Percentiles rank a stretch among this genome's conserved stretches.
These are phyloP conservation scores for Cecropterus lyciades DNA, from an alignment of 1,140 invertebrate genomes.

Conservation along the genomic window DNA sequence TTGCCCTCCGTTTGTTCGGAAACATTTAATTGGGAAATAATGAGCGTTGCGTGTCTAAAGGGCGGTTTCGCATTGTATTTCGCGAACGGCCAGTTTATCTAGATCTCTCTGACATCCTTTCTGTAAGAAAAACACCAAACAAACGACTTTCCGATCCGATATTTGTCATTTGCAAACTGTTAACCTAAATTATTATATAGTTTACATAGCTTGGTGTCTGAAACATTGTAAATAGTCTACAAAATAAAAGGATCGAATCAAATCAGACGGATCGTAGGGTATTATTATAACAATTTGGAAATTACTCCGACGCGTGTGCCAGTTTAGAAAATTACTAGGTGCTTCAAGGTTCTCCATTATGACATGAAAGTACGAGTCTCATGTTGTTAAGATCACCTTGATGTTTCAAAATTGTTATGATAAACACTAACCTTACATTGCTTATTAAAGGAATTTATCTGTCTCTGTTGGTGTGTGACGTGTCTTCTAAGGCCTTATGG, in stretches of 20 bases:
- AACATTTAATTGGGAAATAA: constrained; percentile 50
- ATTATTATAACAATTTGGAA: constrained; percentile 39
- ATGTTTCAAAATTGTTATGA: constrained; percentile 5
- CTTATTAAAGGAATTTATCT: too few species aligned
- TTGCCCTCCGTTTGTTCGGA: constrained; percentile 34
- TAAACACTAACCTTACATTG: too few species aligned
- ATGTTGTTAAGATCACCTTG: constrained; percentile 14
- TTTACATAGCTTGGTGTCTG: too few species aligned
- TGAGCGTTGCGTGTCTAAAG: constrained; percentile 51
- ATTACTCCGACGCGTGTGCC: constrained; percentile 14
- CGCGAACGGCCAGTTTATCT: constrained; percentile 14
- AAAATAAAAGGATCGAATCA: constrained; percentile 3
- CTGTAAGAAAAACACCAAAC: constrained; percentile 4
- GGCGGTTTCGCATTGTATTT: constrained; percentile 49
- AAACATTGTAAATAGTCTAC: too few species aligned
- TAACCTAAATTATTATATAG: too few species aligned
- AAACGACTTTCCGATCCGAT: constrained; percentile 13
- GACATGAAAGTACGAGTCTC: constrained; percentile 18
- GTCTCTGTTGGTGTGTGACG: too few species aligned
- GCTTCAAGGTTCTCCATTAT: constrained; percentile 14
- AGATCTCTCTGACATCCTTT: constrained; percentile 10
- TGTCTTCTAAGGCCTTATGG: too few species aligned
- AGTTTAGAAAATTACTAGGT: constrained; percentile 24
- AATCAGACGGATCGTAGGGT: constrained; percentile 31
- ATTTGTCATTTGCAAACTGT: too few species aligned